phyloP scores from a whole-genome alignment of 64 coral and sea anemone species.

The Porites australiensis region DNA sequence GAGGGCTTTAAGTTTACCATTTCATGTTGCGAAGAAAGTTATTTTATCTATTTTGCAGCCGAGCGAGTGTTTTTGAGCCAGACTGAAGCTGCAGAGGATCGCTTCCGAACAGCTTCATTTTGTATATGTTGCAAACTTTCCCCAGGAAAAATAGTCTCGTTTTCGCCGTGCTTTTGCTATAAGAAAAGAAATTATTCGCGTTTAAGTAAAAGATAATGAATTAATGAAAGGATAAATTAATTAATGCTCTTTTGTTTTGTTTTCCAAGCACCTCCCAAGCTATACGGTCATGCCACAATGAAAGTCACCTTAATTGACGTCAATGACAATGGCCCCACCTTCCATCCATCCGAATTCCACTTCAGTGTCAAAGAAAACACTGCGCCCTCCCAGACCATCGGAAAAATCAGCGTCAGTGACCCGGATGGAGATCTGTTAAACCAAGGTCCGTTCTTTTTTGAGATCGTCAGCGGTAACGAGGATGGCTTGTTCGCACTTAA shows the following conservation, averaged over 20 bases:
- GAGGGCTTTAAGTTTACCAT: no score
- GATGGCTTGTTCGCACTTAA: constrained; percentile 38
- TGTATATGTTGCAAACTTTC: not conserved
- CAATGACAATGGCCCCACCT: constrained; percentile 92
- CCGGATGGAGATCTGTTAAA: constrained; percentile 84
- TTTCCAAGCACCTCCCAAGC: constrained; percentile 49
- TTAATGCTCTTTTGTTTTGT: not conserved
- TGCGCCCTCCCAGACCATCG: constrained; percentile 50
- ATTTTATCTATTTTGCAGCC: no score
- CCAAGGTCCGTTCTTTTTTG: constrained; percentile 79
- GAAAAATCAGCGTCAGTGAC: constrained; percentile 76
- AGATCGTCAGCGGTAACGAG: constrained; percentile 70
- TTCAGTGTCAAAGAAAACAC: constrained; percentile 78
- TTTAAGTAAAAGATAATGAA: no score
- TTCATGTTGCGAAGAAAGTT: no score
- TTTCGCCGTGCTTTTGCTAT: not conserved
- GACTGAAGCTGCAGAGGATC: no score
- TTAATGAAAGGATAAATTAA: no score
- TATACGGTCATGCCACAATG: constrained; percentile 85
- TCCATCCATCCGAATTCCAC: constrained; percentile 50
- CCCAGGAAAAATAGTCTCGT: no score
- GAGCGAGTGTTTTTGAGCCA: no score
- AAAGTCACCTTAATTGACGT: constrained; percentile 73
- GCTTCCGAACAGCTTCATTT: no score
- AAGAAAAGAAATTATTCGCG: no score